A percentile compares a stretch with the other conserved stretches of the same genome.
Conservation (phyloP, 2,888 invertebrate species). For the Cyrtodaria siliqua region DNA sequence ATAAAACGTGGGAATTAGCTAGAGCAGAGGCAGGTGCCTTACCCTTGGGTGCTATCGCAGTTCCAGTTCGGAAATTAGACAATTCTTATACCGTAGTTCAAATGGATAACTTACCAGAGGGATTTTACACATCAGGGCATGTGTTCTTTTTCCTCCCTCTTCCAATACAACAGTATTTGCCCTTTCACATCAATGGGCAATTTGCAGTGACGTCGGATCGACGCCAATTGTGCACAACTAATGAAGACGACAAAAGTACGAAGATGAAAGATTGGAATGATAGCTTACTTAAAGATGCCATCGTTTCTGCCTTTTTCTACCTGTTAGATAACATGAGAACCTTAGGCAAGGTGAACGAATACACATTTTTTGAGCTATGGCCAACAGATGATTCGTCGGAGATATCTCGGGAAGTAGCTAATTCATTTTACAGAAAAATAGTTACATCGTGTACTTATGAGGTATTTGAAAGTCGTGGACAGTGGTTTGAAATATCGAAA, state of each 20-base stretch:
- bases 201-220: slow-evolving; percentile 81
- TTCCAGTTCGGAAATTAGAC: slow-evolving; percentile 36
- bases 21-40: slow-evolving; percentile 41
- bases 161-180: slow-evolving; percentile 73
- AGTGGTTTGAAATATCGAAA: slow-evolving; percentile 28
- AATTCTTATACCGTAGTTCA: slow-evolving; percentile 20
- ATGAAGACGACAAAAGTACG: slow-evolving; percentile 77
- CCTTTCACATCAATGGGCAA: slow-evolving; percentile 81
- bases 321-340: slow-evolving; percentile 32
- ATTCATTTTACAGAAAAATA: slow-evolving; percentile 41
- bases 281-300: slow-evolving; percentile 50
- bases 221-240: slow-evolving; percentile 67
- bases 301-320: slow-evolving; percentile 48
- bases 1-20: slow-evolving; percentile 18
- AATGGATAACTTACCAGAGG: slow-evolving; percentile 15
- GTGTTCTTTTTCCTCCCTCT: slow-evolving; percentile 83
- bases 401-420: neutral
- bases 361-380: slow-evolving; percentile 50
- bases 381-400: slow-evolving; percentile 25
- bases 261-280: slow-evolving; percentile 55
- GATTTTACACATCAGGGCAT: slow-evolving; percentile 64
- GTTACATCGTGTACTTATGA: too few species aligned
- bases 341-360: neutral
- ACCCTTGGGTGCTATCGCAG: slow-evolving; percentile 77
- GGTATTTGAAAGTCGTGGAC: slow-evolving; percentile 43